Evolutionary conservation across 2,888 invertebrate genomes (phyloP).

Genomic region (Panopea generosa): DNA sequence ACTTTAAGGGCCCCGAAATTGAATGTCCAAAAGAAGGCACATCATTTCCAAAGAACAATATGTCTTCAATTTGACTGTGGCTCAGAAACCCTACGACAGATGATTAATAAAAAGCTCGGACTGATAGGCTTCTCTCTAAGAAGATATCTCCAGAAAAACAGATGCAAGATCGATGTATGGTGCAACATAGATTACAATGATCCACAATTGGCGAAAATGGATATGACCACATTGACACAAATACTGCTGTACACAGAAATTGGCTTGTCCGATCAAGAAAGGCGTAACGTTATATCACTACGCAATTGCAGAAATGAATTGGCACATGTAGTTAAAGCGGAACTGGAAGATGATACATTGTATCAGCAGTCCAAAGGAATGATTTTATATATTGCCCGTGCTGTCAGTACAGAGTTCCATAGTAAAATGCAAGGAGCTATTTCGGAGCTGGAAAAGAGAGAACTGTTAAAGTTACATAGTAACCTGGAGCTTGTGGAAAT

Average conservation of each 20-base stretch:
- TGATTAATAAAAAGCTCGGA: conserved; percentile 5
- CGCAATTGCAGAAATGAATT: conserved; percentile 24
- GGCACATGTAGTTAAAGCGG: conserved; percentile 8
- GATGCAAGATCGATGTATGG: too few relatives aligned
- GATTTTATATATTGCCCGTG: conserved; percentile 9
- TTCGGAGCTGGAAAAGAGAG: conserved; percentile 9
- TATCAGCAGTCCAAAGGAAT: conserved; percentile 7
- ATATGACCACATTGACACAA: conserved; percentile 12
- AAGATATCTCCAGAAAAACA: too few relatives aligned
- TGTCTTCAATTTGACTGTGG: conserved; percentile 20
- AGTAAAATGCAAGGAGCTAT: conserved; percentile 10
- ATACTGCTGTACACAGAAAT: conserved; percentile 10
- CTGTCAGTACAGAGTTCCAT: conserved; percentile 3
- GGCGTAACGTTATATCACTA: not conserved
- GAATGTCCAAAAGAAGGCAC: too few relatives aligned
- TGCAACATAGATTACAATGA: not conserved
- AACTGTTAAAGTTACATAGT: conserved; percentile 8
- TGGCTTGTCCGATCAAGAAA: not conserved
- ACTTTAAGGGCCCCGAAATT: too few relatives aligned
- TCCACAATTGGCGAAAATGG: conserved; percentile 11
- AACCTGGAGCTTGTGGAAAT: conserved; percentile 19
- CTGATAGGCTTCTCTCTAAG: too few relatives aligned
- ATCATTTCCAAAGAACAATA: too few relatives aligned
- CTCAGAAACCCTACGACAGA: conserved; percentile 9
- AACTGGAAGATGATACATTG: conserved; percentile 6